Base-by-base conservation (phyloP, 2,888 invertebrate genomes). In the Altica lythri region DNA sequence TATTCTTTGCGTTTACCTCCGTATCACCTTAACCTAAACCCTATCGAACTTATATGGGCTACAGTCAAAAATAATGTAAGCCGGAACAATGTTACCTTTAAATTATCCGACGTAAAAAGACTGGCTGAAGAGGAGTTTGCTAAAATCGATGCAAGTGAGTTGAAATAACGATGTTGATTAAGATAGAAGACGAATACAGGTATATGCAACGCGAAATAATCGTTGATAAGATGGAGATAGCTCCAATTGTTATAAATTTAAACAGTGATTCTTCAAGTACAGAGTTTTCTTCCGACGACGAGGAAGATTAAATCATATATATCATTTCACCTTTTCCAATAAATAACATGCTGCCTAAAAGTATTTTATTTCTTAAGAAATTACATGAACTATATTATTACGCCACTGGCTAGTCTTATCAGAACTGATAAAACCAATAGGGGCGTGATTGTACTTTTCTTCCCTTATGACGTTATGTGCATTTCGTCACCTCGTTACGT, bases 231-330 rank as follows among this genome's bases (percentile, higher is more conserved):
- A 35, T 16, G 16, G 35, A 35, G 14, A 16, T 35, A 13, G 13
- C 6, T 35, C 35, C 35, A 35, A 8, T 35, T 6, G 13, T 12
- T 35, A 35, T 13, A 35, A 35, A 14, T 35, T 35, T 9, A 35
- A 35, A 22, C 22, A 22, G 22, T 8, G 22, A 22, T 8, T 22
- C 22, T 22, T 22, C 22, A 22, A 22, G 22, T 22, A 8, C 4
- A 22, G 22, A 22, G 4, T 5, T 5, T 22, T 22, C 8, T 22
- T 22, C 22, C 22, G 22, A 22, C 8, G 22, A 22, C 8, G 22
- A 22, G n/a, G n/a, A n/a, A n/a, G n/a, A n/a, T n/a, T n/a, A n/a
- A n/a, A n/a, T n/a, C n/a, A n/a, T n/a, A n/a, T n/a, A n/a, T n/a
- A n/a, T n/a, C n/a, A n/a, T n/a, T n/a, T n/a, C n/a, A n/a, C n/a